Conservation (phyloP, 2,888 invertebrate genomes). For the Coelinius sp. region DNA sequence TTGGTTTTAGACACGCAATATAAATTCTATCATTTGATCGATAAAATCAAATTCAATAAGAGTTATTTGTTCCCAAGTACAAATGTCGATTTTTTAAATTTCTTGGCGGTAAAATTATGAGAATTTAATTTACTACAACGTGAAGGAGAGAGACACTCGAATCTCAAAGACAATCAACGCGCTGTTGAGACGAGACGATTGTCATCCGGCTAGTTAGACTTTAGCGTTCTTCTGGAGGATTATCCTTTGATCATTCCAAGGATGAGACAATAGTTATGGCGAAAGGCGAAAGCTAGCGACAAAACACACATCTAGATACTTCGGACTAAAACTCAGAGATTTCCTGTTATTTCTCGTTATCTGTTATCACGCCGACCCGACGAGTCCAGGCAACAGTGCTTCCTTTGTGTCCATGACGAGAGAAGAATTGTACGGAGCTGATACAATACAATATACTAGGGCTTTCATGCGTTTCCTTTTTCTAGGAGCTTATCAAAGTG, state of each 20-base stretch:
- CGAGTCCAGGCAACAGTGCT: constrained; percentile 49
- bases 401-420: constrained; percentile 50
- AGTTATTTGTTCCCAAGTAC: too few species aligned
- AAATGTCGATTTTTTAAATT: too few species aligned
- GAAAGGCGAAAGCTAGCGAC: constrained; percentile 32
- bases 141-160: background rate
- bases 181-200: constrained; percentile 55
- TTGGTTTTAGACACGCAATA: too few species aligned
- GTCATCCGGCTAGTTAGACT: constrained; percentile 57
- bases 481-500: constrained; percentile 17
- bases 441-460: constrained; percentile 18
- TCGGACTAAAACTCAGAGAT: constrained; percentile 25
- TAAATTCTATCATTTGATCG: too few species aligned
- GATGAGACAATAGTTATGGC: constrained; percentile 61
- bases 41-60: too few species aligned
- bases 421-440: constrained; percentile 9
- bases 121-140: background rate
- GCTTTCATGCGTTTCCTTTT: constrained; percentile 3
- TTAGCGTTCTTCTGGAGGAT: constrained; percentile 57
- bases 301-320: constrained; percentile 1
- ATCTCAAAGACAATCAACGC: constrained; percentile 52
- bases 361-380: constrained; percentile 56
- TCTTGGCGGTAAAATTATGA: background rate
- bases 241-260: constrained; percentile 62
- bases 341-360: constrained; percentile 59